These are phyloP conservation scores for Rhimphoctona megacephalus DNA, from an alignment of 2,888 invertebrate genomes.

Conservation along the genomic window DNA sequence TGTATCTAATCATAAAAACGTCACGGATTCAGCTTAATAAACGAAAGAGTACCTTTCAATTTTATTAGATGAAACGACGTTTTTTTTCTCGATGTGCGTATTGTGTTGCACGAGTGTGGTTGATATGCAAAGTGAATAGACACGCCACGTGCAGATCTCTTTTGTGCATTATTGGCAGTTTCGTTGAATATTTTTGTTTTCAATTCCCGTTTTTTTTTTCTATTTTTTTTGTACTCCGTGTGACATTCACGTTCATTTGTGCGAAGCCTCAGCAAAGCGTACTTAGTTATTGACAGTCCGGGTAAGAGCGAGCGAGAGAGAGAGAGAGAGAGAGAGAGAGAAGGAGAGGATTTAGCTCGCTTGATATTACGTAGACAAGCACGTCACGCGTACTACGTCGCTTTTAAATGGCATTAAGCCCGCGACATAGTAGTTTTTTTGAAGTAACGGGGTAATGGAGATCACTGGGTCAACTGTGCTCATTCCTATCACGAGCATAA, in stretches of 20 bases:
- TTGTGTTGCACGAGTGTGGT: constrained; percentile 3
- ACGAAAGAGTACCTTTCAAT: constrained; percentile 34
- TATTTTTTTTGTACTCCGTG: neutral
- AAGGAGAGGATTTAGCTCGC: constrained; percentile 44
- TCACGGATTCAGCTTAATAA: constrained; percentile 9
- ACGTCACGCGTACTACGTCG: constrained; percentile 56
- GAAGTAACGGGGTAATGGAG: constrained; percentile 10
- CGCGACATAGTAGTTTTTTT: constrained; percentile 20
- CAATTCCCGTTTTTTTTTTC: neutral
- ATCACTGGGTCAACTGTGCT: constrained; percentile 15
- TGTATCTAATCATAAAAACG: neutral
- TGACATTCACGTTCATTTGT: constrained; percentile 15
- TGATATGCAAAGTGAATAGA: constrained; percentile 35
- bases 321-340: constrained; percentile 12
- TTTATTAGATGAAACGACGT: constrained; percentile 36
- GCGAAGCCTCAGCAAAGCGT: constrained; percentile 19
- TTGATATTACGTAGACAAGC: constrained; percentile 51
- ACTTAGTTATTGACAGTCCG: neutral
- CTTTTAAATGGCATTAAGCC: constrained; percentile 41
- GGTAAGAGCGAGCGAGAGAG: neutral
- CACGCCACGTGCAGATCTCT: constrained; percentile 31
- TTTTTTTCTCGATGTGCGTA: constrained; percentile 2
- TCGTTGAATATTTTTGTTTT: constrained; percentile 37
- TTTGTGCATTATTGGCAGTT: constrained; percentile 41
- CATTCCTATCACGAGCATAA: neutral